Conservation (phyloP, 2,113 vertebrate genomes). For the Ailuropoda melanoleuca region DNA sequence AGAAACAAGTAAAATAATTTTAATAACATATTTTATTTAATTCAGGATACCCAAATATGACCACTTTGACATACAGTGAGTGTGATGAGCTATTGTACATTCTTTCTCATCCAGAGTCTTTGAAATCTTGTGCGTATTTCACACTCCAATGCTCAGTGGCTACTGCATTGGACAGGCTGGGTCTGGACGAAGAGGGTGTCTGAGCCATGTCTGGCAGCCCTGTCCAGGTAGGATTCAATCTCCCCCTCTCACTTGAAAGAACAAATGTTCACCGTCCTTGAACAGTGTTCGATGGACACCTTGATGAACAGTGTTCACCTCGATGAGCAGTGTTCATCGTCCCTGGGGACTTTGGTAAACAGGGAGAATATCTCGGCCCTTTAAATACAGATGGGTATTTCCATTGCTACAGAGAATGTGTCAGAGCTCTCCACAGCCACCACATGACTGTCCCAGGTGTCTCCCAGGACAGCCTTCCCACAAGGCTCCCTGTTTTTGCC, state of each 20-base stretch:
- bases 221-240: background rate
- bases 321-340: background rate
- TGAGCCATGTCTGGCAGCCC: background rate
- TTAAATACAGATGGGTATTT: background rate
- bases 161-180: fast-evolving
- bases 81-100: background rate
- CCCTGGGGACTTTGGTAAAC: background rate
- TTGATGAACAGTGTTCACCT: background rate
- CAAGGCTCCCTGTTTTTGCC: background rate
- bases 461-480: background rate
- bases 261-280: background rate
- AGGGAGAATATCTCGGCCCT: background rate
- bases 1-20: slow-evolving; percentile 1
- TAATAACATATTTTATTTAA: background rate
- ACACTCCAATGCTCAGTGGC: background rate
- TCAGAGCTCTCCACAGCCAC: background rate
- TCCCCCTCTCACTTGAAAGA: background rate
- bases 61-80: background rate
- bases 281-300: background rate
- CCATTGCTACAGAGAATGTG: background rate
- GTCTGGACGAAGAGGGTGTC: background rate
- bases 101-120: background rate
- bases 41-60: background rate
- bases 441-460: background rate
- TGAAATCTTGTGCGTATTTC: background rate